Conservation (phyloP, 1,140 invertebrate species). For the Drosophila nebulosa region DNA sequence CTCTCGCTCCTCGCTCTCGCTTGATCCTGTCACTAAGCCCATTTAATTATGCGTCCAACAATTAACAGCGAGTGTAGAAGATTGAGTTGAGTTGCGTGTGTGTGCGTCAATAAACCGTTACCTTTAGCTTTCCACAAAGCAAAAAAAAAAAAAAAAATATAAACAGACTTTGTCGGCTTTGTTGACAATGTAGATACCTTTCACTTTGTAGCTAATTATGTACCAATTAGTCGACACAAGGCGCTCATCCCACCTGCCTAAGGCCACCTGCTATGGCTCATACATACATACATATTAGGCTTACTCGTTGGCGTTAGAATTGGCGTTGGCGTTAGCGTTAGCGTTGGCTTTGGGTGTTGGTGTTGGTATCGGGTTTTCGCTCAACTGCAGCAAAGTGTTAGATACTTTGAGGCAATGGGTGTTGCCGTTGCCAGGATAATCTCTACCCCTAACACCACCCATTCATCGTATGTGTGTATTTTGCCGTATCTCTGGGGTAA, state of each 20-base stretch:
- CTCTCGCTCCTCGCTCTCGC: neutral
- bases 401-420: neutral
- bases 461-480: neutral
- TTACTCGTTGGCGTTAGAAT: neutral
- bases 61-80: neutral
- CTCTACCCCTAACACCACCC: neutral
- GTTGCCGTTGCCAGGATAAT: neutral
- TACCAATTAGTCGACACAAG: slow-evolving; percentile 41
- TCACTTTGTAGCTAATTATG: slow-evolving; percentile 55
- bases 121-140: neutral
- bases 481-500: neutral
- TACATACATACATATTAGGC: too few species aligned
- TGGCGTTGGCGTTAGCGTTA: neutral
- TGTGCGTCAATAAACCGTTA: slow-evolving; percentile 1
- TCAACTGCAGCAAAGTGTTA: neutral
- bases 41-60: neutral
- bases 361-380: neutral
- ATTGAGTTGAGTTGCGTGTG: neutral
- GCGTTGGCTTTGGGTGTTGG: neutral
- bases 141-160: too few species aligned
- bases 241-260: neutral
- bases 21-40: neutral
- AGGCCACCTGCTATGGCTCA: neutral
- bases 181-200: slow-evolving; percentile 11
- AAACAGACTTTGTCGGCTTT: neutral